Evolutionary conservation across 2,797 vertebrate species (phyloP), one percentile per base, ranked within the genome.

Genomic region (Nyctalus aviator): DNA sequence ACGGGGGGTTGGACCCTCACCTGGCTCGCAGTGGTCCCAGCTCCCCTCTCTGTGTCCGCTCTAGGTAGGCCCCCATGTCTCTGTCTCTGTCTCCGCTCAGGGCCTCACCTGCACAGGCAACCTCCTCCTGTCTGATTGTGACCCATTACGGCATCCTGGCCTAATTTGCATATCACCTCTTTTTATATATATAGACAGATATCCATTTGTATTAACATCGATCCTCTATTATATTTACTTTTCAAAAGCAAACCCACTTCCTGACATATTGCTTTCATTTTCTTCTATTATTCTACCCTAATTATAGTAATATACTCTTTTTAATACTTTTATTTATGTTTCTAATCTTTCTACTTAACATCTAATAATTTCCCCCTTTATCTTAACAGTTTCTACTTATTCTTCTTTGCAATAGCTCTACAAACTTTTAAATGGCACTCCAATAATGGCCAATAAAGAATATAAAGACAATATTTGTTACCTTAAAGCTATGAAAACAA

Each of bases 241-340:
- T 73, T 93, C 73, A 78, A 88, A 96, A 83, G 41, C 23, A 92
- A 88, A 85, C 2, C 6, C 44, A 79, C 3, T 84, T 37, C 30
- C 7, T 27, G 0, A 72, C 30, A 78, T 30, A 55, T 57, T 73
- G 53, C 23, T 69, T 78, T 89, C 35, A 48, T 69, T 73, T 87
- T 41, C 27, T 86, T 79, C 21, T 41, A 69, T 53, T 55, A 84
- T 83, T 73, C 66, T 59, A 68, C 13, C 15, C 2, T 90, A 84
- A 92, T 75, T 82, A 44, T 50, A 8, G 27, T 41, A 46, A 44
- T 44, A 41, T 37, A 41, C 37, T 41, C 37, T 41, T 41, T 41
- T 41, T 75, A 75, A 44, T 64, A 55, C 59, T 73, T 91, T 77
- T 9, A 72, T 88, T 82, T 20, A 72, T 13, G 7, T 77, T 91